Evolutionary conservation across 2,113 vertebrate species (phyloP).

Genomic region (Corythornis vintsioides): DNA sequence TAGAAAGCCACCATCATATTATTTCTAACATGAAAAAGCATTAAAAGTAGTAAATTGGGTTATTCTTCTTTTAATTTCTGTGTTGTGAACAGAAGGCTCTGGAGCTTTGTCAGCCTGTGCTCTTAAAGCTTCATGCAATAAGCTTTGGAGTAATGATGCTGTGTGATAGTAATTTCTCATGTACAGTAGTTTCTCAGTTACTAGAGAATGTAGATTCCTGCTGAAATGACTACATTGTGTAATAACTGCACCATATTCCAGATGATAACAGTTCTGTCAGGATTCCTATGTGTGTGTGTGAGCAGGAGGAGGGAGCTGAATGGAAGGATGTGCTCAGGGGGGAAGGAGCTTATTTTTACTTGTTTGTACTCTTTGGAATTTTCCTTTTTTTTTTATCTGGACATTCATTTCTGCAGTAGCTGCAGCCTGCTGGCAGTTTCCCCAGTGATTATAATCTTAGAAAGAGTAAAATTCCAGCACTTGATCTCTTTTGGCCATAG

Average conservation of each 20-base stretch:
- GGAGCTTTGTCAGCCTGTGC: not conserved
- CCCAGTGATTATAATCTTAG: not conserved
- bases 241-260: not conserved
- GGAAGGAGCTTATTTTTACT: not conserved
- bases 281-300: not conserved
- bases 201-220: not conserved
- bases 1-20: not conserved
- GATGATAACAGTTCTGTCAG: not conserved
- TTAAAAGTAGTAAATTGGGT: not conserved
- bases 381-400: not conserved
- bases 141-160: not conserved
- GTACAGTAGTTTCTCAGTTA: not conserved
- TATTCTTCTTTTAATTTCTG: not conserved
- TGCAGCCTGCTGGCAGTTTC: not conserved
- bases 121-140: not conserved
- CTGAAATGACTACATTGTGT: not conserved
- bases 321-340: fast-evolving
- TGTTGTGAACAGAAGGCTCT: not conserved
- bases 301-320: not conserved
- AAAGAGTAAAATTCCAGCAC: not conserved
- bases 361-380: not conserved
- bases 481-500: not conserved
- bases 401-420: not conserved
- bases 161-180: not conserved
- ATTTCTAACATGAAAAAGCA: not conserved